Evolutionary conservation across 2,113 vertebrate genomes (phyloP).

Genomic region (Pachypanchax playfairii): DNA sequence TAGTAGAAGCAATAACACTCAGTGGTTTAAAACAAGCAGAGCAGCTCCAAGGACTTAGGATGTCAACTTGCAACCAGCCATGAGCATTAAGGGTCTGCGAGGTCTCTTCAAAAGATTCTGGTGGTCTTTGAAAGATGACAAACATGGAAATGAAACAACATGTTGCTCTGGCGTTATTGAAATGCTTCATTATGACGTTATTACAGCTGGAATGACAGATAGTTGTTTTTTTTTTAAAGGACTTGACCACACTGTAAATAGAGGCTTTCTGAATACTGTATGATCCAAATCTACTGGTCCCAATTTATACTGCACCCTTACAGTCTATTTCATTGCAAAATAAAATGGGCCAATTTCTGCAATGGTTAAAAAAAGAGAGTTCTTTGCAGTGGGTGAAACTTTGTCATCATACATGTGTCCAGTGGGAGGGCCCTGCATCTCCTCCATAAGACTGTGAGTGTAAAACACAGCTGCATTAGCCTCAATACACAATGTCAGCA

Average conservation of each 20-base stretch:
- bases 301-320: slow-evolving; percentile 9
- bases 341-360: background rate
- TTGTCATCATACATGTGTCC: slow-evolving; percentile 16
- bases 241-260: no score
- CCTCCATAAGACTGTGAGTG: slow-evolving; percentile 1
- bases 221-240: slow-evolving; percentile 37
- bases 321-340: background rate
- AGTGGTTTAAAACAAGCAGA: background rate
- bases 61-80: slow-evolving; percentile 20
- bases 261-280: no score
- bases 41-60: background rate
- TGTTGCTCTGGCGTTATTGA: slow-evolving; percentile 37
- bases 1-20: background rate
- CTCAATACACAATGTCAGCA: slow-evolving; percentile 1
- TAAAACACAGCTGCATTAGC: slow-evolving; percentile 23
- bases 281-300: slow-evolving; percentile 23
- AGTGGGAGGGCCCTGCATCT: background rate
- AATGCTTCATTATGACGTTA: slow-evolving; percentile 43
- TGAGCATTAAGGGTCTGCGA: slow-evolving; percentile 30
- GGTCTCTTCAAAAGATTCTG: slow-evolving; percentile 54
- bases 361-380: slow-evolving; percentile 31
- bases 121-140: slow-evolving; percentile 45
- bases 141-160: slow-evolving; percentile 29
- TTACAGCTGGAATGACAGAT: slow-evolving; percentile 63
- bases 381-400: no score